phyloP scores from a whole-genome alignment of 1,140 invertebrate species.

The Papilio xuthus region DNA sequence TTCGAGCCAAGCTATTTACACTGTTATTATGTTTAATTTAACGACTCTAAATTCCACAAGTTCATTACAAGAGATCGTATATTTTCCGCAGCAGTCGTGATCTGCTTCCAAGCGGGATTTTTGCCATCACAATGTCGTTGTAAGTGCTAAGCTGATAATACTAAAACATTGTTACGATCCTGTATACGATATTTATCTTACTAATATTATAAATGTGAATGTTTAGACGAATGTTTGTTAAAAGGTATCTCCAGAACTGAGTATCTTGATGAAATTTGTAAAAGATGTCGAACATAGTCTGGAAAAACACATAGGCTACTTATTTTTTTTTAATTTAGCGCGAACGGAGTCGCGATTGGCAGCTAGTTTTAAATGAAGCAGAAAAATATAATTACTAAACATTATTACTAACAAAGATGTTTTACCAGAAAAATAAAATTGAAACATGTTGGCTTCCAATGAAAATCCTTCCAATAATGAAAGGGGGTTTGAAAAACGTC shows the following conservation, averaged over 20 bases:
- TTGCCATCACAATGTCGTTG: neutral
- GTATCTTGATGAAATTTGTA: too few relatives aligned
- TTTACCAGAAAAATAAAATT: neutral
- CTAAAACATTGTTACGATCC: neutral
- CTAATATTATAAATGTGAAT: too few relatives aligned
- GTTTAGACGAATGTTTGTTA: too few relatives aligned
- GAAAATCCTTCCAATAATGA: constrained; percentile 27
- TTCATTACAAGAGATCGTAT: constrained; percentile 27
- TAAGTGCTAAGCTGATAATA: constrained; percentile 17
- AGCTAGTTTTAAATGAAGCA: too few relatives aligned
- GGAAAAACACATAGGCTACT: too few relatives aligned
- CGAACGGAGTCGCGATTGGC: too few relatives aligned
- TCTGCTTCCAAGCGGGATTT: constrained; percentile 15
- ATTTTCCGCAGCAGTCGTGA: constrained; percentile 21
- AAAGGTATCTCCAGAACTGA: too few relatives aligned
- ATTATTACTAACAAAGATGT: neutral
- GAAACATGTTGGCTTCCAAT: constrained; percentile 19
- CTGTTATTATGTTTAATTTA: constrained; percentile 19
- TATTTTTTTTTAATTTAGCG: too few relatives aligned
- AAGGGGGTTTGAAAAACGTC: constrained; percentile 32
- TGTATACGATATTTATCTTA: neutral
- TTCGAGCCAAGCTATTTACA: neutral
- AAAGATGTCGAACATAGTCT: too few relatives aligned
- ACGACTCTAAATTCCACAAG: constrained; percentile 11
- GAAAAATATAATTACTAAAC: too few relatives aligned